Percentiles rank a stretch among this genome's conserved stretches.
These are phyloP conservation scores for Heteromyza rotundicornis DNA, from an alignment of 2,888 invertebrate genomes.

Conservation along the genomic window DNA sequence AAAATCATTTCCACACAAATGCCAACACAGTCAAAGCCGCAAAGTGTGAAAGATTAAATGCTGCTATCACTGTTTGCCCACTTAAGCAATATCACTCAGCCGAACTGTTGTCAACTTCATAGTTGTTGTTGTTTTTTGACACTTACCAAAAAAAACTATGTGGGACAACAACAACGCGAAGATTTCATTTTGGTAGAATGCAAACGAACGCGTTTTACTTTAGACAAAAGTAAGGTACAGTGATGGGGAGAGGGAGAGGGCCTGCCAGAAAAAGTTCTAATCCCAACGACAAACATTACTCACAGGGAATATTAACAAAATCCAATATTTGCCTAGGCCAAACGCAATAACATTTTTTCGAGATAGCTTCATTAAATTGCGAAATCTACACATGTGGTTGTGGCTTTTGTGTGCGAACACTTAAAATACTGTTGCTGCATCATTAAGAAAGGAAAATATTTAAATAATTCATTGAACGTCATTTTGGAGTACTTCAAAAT, in stretches of 20 bases:
- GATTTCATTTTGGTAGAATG: neutral
- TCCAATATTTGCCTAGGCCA: neutral
- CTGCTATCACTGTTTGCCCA: neutral
- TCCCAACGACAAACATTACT: neutral
- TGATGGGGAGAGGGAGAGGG: too few relatives aligned
- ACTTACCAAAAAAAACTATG: too few relatives aligned
- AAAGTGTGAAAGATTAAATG: neutral
- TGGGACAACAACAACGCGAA: constrained; percentile 1
- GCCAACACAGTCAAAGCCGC: neutral
- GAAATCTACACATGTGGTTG: neutral
- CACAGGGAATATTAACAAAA: neutral
- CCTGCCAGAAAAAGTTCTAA: too few relatives aligned
- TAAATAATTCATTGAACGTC: neutral
- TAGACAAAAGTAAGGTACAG: too few relatives aligned
- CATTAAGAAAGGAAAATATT: neutral
- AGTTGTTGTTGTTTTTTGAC: too few relatives aligned
- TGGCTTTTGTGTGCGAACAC: neutral
- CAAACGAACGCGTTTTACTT: neutral
- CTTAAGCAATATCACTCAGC: neutral
- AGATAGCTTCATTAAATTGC: neutral
- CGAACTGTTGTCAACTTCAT: neutral
- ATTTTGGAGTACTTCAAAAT: neutral
- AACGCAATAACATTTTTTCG: neutral
- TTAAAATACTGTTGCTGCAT: neutral
- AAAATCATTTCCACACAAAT: too few relatives aligned